Evolutionary conservation across 2,113 vertebrate genomes (phyloP), one percentile per base, ranked within the genome.

Genomic region (Lamprologus speciosus): DNA sequence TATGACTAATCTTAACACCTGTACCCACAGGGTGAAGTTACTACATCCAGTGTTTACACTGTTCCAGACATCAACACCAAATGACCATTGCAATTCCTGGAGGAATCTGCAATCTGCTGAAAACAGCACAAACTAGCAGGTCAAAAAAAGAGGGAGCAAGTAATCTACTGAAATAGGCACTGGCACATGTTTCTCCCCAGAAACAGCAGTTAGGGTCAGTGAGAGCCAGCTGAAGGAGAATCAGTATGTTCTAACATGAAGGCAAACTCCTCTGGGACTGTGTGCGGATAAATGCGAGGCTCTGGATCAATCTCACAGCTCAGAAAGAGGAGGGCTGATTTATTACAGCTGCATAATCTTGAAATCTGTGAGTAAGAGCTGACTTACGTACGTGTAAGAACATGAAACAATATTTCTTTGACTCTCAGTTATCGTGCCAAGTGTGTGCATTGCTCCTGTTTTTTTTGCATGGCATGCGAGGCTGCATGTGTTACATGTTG

Each of bases 381-480:
- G 31, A 65, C 2, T 65, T 0, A 1, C 0, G 3, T 65, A 65
- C 6, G 37, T 70, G 19, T 40, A 68, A 68, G 35, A 68, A 68
- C 33, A 40, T 6, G 63, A 68, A 68, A 40, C n/a, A 23, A 40
- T 68, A 68, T 68, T 40, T 40, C 17, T 1, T 65, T 68, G 35
- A 68, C 33, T 68, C 19, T 37, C 2, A 68, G 63, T 68, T 68
- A 68, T 37, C 0, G 4, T 68, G 19, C 19, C 8, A 42, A 42
- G n/a, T 70, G 37, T 16, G 65, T 45, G 8, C 21, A 73, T 26
- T 0, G 0, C 65, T 45, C 65, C 11, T 42, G n/a, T 70, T 10
- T n/a, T 37, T 21, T n/a, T 40, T 65, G 37, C n/a, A 9, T 23
- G 2, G n/a, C 35, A 23, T 0, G 13, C 7, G 8, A 73, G 13